Conservation (phyloP, 2,797 vertebrate species). For the Platalea minor region DNA sequence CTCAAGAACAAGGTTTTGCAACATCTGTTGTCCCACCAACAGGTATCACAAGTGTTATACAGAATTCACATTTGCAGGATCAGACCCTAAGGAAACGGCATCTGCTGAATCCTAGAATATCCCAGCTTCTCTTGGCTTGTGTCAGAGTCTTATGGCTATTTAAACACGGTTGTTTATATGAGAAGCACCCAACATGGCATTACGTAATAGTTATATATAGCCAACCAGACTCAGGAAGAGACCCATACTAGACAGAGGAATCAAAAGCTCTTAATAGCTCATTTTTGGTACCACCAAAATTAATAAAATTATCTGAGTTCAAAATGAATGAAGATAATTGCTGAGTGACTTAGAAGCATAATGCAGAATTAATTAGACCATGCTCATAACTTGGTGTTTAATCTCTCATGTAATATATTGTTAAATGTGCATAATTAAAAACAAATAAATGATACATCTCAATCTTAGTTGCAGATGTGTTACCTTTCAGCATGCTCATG, state of each 20-base stretch:
- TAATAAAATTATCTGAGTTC: constrained; percentile 26
- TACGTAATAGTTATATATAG: not conserved
- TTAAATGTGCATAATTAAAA: constrained; percentile 34
- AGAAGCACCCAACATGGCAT: not conserved
- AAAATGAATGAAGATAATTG: constrained; percentile 10
- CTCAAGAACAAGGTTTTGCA: not conserved
- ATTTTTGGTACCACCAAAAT: not conserved
- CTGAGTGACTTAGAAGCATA: not conserved
- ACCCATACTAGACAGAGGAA: not conserved
- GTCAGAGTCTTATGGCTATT: not conserved
- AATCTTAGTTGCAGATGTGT: not conserved
- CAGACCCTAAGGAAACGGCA: not conserved
- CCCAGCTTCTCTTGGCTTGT: not conserved
- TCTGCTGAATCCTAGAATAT: not conserved
- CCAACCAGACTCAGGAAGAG: not conserved
- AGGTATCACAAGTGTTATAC: not conserved
- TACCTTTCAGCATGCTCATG: not conserved
- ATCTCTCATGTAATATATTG: not conserved
- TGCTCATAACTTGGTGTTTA: constrained; percentile 11
- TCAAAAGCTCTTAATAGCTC: not conserved
- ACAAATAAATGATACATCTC: not conserved
- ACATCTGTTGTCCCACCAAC: not conserved
- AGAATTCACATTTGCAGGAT: not conserved
- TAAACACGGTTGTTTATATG: not conserved
- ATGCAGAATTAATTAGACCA: constrained; percentile 24